These are phyloP conservation scores for Turnix velox DNA, from an alignment of 2,113 vertebrate species.

Conservation along the genomic window DNA sequence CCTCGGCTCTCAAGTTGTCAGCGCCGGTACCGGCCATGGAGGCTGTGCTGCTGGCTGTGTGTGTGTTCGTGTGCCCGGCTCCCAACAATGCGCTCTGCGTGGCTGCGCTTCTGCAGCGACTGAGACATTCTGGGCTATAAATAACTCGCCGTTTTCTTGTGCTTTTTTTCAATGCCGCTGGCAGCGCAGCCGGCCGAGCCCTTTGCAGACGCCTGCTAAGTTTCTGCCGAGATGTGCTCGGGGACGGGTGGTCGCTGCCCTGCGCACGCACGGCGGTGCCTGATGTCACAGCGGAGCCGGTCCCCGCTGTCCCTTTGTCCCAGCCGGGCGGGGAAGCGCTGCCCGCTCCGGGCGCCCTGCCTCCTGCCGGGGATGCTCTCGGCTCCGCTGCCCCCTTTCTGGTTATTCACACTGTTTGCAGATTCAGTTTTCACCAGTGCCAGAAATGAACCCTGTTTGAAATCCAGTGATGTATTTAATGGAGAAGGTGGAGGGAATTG, in stretches of 20 bases:
- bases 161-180: no score
- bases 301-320: conserved; percentile 52
- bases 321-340: not conserved
- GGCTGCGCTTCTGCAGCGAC: not conserved
- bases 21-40: not conserved
- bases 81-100: not conserved
- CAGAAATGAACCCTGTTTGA: not conserved
- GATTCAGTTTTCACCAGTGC: not conserved
- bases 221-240: not conserved
- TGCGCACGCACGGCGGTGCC: not conserved
- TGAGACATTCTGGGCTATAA: not conserved
- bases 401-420: not conserved
- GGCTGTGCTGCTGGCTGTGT: not conserved
- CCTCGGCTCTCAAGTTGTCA: not conserved
- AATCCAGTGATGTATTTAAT: not conserved
- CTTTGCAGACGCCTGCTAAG: not conserved
- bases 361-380: not conserved
- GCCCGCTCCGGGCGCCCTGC: not conserved
- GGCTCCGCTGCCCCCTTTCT: not conserved
- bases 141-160: not conserved
- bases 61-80: not conserved
- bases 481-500: not conserved
- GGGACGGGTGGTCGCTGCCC: not conserved
- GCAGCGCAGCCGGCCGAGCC: not conserved
- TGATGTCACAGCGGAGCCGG: not conserved